phyloP scores from a whole-genome alignment of 2,888 invertebrate genomes.

The Troglohyphantes excavatus region DNA sequence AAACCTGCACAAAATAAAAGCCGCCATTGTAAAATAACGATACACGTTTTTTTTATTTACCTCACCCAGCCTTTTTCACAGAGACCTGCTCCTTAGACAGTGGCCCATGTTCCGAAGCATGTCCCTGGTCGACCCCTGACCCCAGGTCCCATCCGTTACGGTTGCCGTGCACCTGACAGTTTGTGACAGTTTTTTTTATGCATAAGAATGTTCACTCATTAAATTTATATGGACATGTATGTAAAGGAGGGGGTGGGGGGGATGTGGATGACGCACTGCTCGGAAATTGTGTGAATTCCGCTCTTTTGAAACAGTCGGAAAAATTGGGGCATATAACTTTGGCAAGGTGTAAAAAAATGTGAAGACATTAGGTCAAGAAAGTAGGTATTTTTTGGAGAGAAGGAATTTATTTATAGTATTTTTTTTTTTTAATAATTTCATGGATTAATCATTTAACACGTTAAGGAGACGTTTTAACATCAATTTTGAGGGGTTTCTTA shows the following conservation, averaged over 20 bases:
- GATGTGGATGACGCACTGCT: slow-evolving; percentile 18
- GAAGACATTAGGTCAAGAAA: neutral
- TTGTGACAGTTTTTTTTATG: slow-evolving; percentile 56
- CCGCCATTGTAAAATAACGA: neutral
- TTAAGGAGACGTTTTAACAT: too few relatives aligned
- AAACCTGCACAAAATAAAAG: neutral
- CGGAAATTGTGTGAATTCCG: slow-evolving; percentile 11
- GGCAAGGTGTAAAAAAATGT: neutral
- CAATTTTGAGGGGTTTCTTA: too few relatives aligned
- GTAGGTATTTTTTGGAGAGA: neutral
- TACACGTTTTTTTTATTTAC: slow-evolving; percentile 1
- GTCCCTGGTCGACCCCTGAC: slow-evolving; percentile 55
- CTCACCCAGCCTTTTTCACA: slow-evolving; percentile 1
- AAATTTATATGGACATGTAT: slow-evolving; percentile 60
- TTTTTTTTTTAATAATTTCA: too few relatives aligned
- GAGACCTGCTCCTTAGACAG: slow-evolving; percentile 40
- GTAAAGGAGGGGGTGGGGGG: slow-evolving; percentile 26
- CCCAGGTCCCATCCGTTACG: slow-evolving; percentile 62
- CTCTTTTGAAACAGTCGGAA: neutral
- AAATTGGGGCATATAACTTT: neutral
- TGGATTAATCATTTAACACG: too few relatives aligned
- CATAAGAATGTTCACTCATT: slow-evolving; percentile 68
- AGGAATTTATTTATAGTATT: too few relatives aligned
- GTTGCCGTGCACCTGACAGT: slow-evolving; percentile 65
- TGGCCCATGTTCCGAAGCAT: slow-evolving; percentile 59